Evolutionary conservation across 2,113 vertebrate genomes (phyloP), one percentile per base, ranked within the genome.

Genomic region (Seriola quinqueradiata): DNA sequence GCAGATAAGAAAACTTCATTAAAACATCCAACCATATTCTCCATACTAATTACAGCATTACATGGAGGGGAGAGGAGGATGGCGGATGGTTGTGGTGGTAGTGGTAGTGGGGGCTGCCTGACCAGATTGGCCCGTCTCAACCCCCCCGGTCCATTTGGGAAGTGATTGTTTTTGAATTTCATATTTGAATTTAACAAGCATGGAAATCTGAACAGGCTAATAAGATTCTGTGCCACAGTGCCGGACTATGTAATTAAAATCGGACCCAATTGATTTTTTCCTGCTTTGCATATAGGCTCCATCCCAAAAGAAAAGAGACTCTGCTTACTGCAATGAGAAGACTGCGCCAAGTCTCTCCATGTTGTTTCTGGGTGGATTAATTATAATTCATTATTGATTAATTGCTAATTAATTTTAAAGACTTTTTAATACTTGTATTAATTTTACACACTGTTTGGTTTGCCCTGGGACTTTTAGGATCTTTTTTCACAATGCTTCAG

Each of bases 1-100:
- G 73, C 67, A 86, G 89, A 90, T 89, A 88, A 89, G 86, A 77
- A 83, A 88, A 85, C 79, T 76, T 85, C 80, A 90, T 90, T 89
- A 86, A 84, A 75, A 64, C 46, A 50, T 17, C 55, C 44, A 48
- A 63, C 67, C 75, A 63, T 70, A 77, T 72, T 77, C 58, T 78
- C 67, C 81, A 81, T 72, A 70, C 75, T 88, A 85, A 85, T 86
- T 63, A 87, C 80, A 73, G 71, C 54, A 13, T 59, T 55, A 3
- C 71, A 79, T 77, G 36, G 67, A 65, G 77, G 38, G 23, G 67
- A n/a, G 72, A 3, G 54, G 70, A 54, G 58, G 66, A 60, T 16
- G 61, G 50, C 0, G 21, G 25, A 19, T 7, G 50, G 17, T 2
- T 42, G 16, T 1, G 55, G 28, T 21, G 66, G 38, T 32, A 54